Evolutionary conservation across 2,797 vertebrate species (phyloP), one percentile per base, ranked within the genome.

Genomic region (Lagocephalus sceleratus): DNA sequence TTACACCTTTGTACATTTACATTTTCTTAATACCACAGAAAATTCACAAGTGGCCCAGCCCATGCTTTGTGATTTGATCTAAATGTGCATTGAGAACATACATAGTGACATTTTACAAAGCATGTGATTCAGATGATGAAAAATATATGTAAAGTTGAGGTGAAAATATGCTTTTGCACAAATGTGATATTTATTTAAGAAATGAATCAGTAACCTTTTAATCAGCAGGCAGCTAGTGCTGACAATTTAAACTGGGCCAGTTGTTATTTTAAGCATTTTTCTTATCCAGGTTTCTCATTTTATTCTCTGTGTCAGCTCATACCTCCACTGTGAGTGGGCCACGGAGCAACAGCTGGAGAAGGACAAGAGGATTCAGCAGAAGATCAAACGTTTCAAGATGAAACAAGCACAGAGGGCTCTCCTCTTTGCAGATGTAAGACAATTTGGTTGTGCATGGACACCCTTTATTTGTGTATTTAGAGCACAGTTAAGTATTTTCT

Each of bases 331-430:
- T 86, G 97, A 99, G 89, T 99, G 97, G 97, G 96, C 97, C 79
- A 96, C 94, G 49, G 97, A 99, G 83, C 92, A 95, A 76, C 95
- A 98, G 44, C 93, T 99, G 87, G 91, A 86, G 86, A 99, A 97
- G 85, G 97, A 99, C 92, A 99, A 99, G 92, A 94, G 97, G 89
- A 99, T 99, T 85, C 97, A 96, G 81, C 97, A 96, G 91, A 99
- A 99, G 93, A 97, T 99, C 88, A 99, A 99, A 87, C 93, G 97
- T 71, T 99, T 99, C 88, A 99, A 98, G 90, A 87, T 95, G 68
- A 95, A 97, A 89, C 96, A 99, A 88, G 96, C 96, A 65, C 97
- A 99, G 85, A 94, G 94, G 89, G 95, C 95, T 54, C 95, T 97
- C 88, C 96, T 99, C 89, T 99, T 99, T 70, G 95, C 96, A 82